A percentile compares a stretch with the other conserved stretches of the same genome.
Conservation (phyloP, 2,888 invertebrate genomes). For the Perizoma flavofasciatum region DNA sequence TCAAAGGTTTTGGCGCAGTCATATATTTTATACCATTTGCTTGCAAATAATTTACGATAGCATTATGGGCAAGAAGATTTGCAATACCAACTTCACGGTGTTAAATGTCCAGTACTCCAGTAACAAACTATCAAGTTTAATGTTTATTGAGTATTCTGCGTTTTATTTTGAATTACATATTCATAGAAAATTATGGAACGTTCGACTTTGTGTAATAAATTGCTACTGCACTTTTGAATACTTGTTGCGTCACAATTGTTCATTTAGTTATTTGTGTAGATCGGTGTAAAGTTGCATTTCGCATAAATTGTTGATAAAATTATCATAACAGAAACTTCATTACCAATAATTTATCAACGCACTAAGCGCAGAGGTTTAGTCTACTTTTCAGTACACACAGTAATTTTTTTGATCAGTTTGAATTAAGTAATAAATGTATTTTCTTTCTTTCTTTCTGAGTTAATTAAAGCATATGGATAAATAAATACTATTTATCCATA, state of each 20-base stretch:
- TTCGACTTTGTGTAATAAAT: slow-evolving; percentile 44
- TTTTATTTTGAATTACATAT: slow-evolving; percentile 55
- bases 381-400: too few relatives aligned
- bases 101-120: slow-evolving; percentile 28
- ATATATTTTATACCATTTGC: slow-evolving; percentile 9
- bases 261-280: slow-evolving; percentile 21
- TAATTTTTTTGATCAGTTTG: too few relatives aligned
- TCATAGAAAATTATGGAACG: slow-evolving; percentile 56
- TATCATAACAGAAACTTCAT: too few relatives aligned
- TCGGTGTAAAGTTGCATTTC: slow-evolving; percentile 25
- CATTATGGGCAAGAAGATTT: slow-evolving; percentile 26
- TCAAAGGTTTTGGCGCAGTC: slow-evolving; percentile 8
- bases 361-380: too few relatives aligned
- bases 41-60: slow-evolving; percentile 16
- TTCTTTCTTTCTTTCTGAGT: too few relatives aligned
- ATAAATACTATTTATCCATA: too few relatives aligned
- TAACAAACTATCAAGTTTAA: slow-evolving; percentile 46
- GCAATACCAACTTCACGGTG: slow-evolving; percentile 34
- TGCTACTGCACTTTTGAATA: slow-evolving; percentile 44
- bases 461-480: too few relatives aligned
- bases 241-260: slow-evolving; percentile 34
- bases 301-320: neutral
- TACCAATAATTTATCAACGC: too few relatives aligned
- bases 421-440: too few relatives aligned
- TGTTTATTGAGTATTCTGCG: slow-evolving; percentile 51